Base-by-base conservation (phyloP, 2,888 invertebrate species). In the Polylopha cassiicola region DNA sequence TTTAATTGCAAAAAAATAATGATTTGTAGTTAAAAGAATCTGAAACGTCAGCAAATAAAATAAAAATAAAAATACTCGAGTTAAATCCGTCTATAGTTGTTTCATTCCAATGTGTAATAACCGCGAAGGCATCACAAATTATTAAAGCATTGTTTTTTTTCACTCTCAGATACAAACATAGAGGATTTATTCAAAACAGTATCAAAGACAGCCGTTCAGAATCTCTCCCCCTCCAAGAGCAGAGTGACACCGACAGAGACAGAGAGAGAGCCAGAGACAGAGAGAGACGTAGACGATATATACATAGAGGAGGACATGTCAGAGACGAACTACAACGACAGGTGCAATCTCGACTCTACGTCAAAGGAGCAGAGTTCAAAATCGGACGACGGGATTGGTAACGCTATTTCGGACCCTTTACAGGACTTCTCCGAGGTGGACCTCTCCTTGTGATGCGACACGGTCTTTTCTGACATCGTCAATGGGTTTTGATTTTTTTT, bases 151-250 rank as follows among this genome's bases (percentile, higher is more conserved):
- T n/a, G n/a, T n/a, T n/a, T n/a, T n/a, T n/a, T n/a, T n/a, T n/a
- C n/a, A n/a, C n/a, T n/a, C n/a, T n/a, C n/a, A n/a, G 78, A 75
- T 7, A 41, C 70, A 0, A 66, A 71, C 23, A 43, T 60, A 0
- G 58, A 58, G 0, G 72, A 78, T 2, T 43, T 85, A 3, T 85
- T 85, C 55, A 79, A 82, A 34, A 84, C 84, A 0, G 84, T 85
- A 1, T 84, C 84, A 0, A 76, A 72, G 46, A 65, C 60, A 0
- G 82, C 81, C 1, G 76, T 82, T 0, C 73, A 71, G 11, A 81
- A 80, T 16, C 59, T 82, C 0, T 79, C 80, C 0, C 81, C 81
- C 0, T 71, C 77, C 0, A 65, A 67, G 28, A 71, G 65, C 21
- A 48, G 62, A 0, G 58, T 58, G 5, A 69, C 72, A 0, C 70